A percentile compares a stretch with the other conserved stretches of the same genome.
Conservation (phyloP, 1,140 invertebrate species). For the Antheraea mylitta region DNA sequence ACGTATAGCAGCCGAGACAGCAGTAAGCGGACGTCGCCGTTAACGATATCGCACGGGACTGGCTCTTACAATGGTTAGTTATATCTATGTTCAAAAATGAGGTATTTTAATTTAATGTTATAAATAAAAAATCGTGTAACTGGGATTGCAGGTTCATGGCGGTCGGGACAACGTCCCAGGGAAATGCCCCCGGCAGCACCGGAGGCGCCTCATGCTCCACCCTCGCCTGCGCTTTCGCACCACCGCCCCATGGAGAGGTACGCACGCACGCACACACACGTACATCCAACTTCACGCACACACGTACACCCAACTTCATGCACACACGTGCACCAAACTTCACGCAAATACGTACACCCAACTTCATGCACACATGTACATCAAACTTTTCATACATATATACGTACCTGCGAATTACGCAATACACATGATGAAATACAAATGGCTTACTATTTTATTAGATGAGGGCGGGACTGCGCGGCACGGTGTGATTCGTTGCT, state of each 20-base stretch:
- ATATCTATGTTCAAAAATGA: too few species aligned
- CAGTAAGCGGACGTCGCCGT: constrained; percentile 76
- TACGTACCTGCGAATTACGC: too few species aligned
- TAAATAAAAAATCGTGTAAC: neutral
- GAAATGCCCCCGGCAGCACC: constrained; percentile 81
- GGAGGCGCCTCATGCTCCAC: constrained; percentile 65
- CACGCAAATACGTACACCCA: too few species aligned
- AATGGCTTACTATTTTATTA: too few species aligned
- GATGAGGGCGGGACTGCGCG: too few species aligned
- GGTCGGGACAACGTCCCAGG: constrained; percentile 75
- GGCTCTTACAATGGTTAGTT: constrained; percentile 61
- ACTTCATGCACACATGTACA: too few species aligned
- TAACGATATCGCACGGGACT: constrained; percentile 72
- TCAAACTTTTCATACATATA: too few species aligned
- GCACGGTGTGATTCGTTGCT: too few species aligned
- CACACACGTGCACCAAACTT: too few species aligned
- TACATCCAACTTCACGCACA: neutral
- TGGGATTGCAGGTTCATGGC: constrained; percentile 74
- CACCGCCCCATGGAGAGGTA: constrained; percentile 79
- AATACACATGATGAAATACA: too few species aligned
- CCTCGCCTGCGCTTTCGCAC: constrained; percentile 63
- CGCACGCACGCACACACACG: neutral
- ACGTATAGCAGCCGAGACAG: constrained; percentile 71
- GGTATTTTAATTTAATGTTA: too few species aligned
- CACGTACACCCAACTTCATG: too few species aligned